Evolutionary conservation across 2,888 invertebrate genomes (phyloP).

Genomic region (Nowickia ferox): DNA sequence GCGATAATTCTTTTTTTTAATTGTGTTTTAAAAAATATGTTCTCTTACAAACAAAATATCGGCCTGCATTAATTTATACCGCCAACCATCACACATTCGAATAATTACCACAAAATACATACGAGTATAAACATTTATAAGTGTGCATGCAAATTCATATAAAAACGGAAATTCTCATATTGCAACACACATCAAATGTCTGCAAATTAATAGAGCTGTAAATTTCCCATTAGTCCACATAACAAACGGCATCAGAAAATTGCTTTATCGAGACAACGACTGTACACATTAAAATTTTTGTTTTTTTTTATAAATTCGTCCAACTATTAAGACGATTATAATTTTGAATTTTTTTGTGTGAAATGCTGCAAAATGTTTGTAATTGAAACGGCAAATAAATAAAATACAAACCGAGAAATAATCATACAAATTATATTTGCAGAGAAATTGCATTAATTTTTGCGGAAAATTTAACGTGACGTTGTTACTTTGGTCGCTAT

Average conservation of each 20-base stretch:
- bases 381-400: conserved; percentile 41
- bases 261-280: not conserved
- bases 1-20: not conserved
- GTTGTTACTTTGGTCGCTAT: conserved; percentile 59
- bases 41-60: no score
- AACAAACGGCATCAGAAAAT: conserved; percentile 19
- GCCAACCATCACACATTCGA: no score
- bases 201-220: conserved; percentile 66
- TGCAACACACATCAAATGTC: conserved; percentile 49
- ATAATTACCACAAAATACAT: no score
- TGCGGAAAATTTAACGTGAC: conserved; percentile 75
- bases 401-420: conserved; percentile 29
- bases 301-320: conserved; percentile 14
- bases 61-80: no score
- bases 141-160: no score
- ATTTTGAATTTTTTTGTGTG: not conserved
- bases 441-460: conserved; percentile 64
- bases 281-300: conserved; percentile 32
- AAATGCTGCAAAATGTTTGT: conserved; percentile 26
- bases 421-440: conserved; percentile 52
- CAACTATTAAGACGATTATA: conserved; percentile 23
- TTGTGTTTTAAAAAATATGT: not conserved
- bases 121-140: no score
- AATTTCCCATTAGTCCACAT: conserved; percentile 64
- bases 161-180: not conserved